These are phyloP conservation scores for Oligia latruncula DNA, from an alignment of 2,888 invertebrate genomes.

Conservation along the genomic window DNA sequence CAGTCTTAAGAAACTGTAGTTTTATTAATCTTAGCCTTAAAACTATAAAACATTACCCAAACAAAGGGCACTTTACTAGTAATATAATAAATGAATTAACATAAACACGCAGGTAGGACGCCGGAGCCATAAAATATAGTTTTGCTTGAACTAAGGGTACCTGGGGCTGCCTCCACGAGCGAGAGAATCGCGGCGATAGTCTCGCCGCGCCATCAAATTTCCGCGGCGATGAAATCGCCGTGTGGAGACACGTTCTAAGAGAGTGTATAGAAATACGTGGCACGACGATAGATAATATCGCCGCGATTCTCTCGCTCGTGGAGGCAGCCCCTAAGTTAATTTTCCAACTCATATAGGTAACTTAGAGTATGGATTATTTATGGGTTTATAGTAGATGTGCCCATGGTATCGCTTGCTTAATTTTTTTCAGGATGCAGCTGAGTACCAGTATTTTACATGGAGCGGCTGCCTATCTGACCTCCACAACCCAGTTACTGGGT, in stretches of 20 bases:
- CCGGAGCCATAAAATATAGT: slow-evolving; percentile 43
- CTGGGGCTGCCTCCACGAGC: no score
- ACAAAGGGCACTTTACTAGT: not conserved
- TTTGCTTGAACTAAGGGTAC: slow-evolving; percentile 34
- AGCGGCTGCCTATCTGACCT: no score
- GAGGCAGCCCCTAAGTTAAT: slow-evolving; percentile 31
- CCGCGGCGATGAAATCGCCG: no score
- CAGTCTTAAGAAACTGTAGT: not conserved
- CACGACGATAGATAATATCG: no score
- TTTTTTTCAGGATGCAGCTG: no score
- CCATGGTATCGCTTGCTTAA: not conserved
- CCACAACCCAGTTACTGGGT: no score
- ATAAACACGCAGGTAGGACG: slow-evolving; percentile 21
- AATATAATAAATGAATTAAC: slow-evolving; percentile 41
- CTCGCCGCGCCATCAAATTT: no score
- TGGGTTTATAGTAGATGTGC: not conserved
- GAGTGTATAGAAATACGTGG: no score
- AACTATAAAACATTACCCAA: not conserved
- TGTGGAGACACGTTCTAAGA: no score
- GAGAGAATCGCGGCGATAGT: no score
- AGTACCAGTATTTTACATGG: no score
- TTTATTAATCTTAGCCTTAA: not conserved
- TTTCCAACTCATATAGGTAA: slow-evolving; percentile 23
- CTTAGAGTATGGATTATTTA: slow-evolving; percentile 24
- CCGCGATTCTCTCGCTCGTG: no score